A percentile compares a stretch with the other conserved stretches of the same genome.
These are phyloP conservation scores for Tenthredo amoena DNA, from an alignment of 2,888 invertebrate species.

Conservation along the genomic window DNA sequence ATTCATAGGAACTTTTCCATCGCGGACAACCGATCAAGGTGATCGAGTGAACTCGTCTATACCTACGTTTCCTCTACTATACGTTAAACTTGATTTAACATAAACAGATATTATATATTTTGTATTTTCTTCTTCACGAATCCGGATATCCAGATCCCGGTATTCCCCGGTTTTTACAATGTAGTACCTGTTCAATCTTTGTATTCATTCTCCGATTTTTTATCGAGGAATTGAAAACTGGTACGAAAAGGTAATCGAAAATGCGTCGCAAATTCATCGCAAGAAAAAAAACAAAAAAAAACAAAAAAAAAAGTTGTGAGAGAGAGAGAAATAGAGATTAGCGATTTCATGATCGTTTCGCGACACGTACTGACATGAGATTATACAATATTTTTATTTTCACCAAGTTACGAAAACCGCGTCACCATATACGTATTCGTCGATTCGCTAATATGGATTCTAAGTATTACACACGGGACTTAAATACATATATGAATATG, in stretches of 20 bases:
- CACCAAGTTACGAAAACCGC: neutral
- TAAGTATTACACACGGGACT: neutral
- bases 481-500: neutral
- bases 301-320: neutral
- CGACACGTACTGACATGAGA: neutral
- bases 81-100: neutral
- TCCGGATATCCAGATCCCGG: neutral
- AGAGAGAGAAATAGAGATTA: neutral
- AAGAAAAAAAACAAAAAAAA: neutral
- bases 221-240: neutral
- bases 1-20: neutral
- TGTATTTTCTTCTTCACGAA: neutral
- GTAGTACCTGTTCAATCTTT: neutral
- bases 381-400: slow-evolving; percentile 38
- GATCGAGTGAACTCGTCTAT: slow-evolving; percentile 4
- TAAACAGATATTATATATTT: neutral
- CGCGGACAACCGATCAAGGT: slow-evolving; percentile 2
- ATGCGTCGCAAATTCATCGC: neutral
- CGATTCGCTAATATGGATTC: neutral
- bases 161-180: neutral
- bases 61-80: neutral
- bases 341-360: slow-evolving; percentile 18
- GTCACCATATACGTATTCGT: neutral
- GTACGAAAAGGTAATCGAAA: neutral
- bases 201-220: neutral